Conservation (phyloP, 2,888 invertebrate genomes). For the Acleris emargana region DNA sequence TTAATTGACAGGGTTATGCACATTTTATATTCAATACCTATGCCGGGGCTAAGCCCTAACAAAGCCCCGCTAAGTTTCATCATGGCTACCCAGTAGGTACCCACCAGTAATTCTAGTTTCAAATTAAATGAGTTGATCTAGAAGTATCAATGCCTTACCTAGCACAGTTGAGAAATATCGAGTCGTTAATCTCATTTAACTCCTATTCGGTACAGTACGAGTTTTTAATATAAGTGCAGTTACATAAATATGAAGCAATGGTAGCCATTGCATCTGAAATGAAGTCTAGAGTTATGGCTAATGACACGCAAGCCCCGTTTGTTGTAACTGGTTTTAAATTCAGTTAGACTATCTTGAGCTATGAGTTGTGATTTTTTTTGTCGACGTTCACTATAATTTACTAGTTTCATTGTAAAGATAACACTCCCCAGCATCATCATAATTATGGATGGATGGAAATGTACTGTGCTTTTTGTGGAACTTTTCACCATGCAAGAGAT, state of each 20-base stretch:
- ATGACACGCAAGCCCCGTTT: constrained; percentile 24
- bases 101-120: no score
- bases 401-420: background rate
- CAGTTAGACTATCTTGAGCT: background rate
- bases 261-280: constrained; percentile 11
- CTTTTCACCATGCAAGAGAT: no score
- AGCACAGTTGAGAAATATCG: background rate
- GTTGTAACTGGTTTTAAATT: constrained; percentile 13
- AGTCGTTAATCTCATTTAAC: background rate
- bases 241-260: constrained; percentile 20
- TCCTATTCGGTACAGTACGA: constrained; percentile 12
- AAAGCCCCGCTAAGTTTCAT: no score
- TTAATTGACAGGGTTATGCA: no score
- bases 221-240: constrained; percentile 23
- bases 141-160: constrained; percentile 1
- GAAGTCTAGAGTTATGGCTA: constrained; percentile 6
- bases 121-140: background rate
- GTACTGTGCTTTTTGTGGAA: no score
- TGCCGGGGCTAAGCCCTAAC: no score
- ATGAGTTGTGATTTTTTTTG: background rate
- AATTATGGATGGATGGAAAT: no score
- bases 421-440: background rate
- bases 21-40: no score
- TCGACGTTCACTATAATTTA: background rate
- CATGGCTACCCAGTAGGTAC: no score